These are phyloP conservation scores for Pristis pectinata DNA, from an alignment of 2,797 vertebrate species.

Conservation along the genomic window DNA sequence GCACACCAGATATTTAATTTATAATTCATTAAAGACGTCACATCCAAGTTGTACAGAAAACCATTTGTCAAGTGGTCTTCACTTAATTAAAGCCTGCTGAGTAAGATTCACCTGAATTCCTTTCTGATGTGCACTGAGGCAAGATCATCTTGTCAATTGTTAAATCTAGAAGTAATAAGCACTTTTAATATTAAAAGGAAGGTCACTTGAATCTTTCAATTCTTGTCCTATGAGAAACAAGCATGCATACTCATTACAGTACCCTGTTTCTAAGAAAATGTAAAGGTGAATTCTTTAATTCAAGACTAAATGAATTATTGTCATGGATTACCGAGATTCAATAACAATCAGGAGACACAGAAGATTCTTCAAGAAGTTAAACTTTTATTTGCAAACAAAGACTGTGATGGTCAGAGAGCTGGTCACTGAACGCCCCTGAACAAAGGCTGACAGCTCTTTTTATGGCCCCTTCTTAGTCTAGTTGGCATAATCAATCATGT, in stretches of 20 bases:
- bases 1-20: neutral
- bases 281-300: neutral
- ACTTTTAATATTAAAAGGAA: neutral
- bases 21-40: slow-evolving; percentile 5
- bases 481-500: too few relatives aligned
- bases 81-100: neutral
- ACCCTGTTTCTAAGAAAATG: neutral
- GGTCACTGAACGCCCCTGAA: too few relatives aligned
- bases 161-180: neutral
- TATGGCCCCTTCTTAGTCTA: too few relatives aligned
- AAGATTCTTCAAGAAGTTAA: too few relatives aligned
- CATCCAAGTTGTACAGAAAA: neutral
- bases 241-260: neutral
- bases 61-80: neutral
- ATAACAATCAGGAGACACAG: too few relatives aligned
- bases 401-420: too few relatives aligned
- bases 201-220: neutral
- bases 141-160: too few relatives aligned
- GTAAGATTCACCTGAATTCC: neutral
- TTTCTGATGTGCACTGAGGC: neutral
- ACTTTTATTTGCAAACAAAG: too few relatives aligned
- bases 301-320: neutral
- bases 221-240: neutral
- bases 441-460: too few relatives aligned
- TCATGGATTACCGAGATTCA: too few relatives aligned